Conservation (phyloP, 1,140 invertebrate species). For the Zaprionus ornatus region DNA sequence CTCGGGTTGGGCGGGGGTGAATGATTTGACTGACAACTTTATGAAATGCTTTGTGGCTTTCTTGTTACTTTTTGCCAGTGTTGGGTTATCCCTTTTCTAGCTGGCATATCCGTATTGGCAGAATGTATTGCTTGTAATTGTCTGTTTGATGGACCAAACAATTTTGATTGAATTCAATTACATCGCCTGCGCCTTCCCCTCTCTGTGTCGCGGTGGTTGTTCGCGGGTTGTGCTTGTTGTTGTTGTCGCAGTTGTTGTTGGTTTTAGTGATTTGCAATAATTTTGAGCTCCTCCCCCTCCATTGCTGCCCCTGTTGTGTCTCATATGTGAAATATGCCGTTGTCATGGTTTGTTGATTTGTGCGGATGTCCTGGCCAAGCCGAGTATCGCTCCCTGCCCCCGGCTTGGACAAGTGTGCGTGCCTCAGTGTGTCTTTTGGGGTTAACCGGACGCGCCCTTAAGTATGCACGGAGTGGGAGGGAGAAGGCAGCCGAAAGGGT, state of each 20-base stretch:
- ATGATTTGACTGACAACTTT: conserved; percentile 61
- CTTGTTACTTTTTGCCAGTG: conserved; percentile 1
- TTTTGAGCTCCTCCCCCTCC: conserved; percentile 24
- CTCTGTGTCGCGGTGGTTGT: conserved; percentile 38
- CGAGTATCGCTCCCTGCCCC: conserved; percentile 12
- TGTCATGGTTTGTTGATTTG: conserved; percentile 79
- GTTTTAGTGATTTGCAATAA: conserved; percentile 83
- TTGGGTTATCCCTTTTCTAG: conserved; percentile 8
- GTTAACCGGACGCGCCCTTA: conserved; percentile 54
- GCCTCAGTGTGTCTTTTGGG: conserved; percentile 26
- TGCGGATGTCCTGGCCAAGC: conserved; percentile 61
- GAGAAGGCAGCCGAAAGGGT: conserved; percentile 34
- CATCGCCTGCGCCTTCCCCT: conserved; percentile 49
- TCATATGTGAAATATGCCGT: conserved; percentile 78
- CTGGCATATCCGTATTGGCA: conserved; percentile 26
- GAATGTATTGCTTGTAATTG: conserved; percentile 73
- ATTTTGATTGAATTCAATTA: conserved; percentile 84
- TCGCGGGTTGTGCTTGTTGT: conserved; percentile 18
- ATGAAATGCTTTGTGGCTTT: conserved; percentile 30
- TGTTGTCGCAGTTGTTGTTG: conserved; percentile 62
- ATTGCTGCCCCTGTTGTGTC: not conserved
- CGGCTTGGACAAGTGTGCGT: not conserved
- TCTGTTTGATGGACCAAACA: conserved; percentile 83
- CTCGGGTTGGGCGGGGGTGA: not conserved
- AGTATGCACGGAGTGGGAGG: conserved; percentile 26